Evolutionary conservation across 2,888 invertebrate species (phyloP).

Genomic region (Acronicta leporina): DNA sequence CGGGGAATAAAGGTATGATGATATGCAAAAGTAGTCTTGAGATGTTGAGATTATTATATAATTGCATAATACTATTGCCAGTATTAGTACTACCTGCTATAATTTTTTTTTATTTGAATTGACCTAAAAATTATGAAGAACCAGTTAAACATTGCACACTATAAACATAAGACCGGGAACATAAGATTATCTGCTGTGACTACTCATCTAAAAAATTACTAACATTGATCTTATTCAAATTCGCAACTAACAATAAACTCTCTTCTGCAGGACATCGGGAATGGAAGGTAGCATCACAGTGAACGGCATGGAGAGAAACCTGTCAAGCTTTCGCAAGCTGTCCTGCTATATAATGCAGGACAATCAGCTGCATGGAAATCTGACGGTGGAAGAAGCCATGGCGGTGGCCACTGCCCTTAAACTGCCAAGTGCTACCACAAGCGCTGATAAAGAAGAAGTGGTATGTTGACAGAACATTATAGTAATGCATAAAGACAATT

Average conservation of each 20-base stretch:
- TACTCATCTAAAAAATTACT: too few species aligned
- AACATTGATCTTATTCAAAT: too few species aligned
- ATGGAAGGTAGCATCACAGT: conserved; percentile 95
- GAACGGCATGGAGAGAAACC: conserved; percentile 94
- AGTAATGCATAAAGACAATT: too few species aligned
- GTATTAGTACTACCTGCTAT: too few species aligned
- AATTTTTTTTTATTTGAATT: too few species aligned
- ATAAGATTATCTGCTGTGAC: too few species aligned
- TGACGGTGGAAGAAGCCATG: conserved; percentile 98
- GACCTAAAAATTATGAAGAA: too few species aligned
- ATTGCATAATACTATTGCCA: too few species aligned
- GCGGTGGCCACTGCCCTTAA: conserved; percentile 97
- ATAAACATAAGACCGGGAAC: too few species aligned
- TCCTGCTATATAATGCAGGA: conserved; percentile 99
- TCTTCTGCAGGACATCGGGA: conserved; percentile 91
- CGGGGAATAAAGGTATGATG: neutral
- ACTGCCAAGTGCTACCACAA: conserved; percentile 92
- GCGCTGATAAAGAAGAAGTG: conserved; percentile 94
- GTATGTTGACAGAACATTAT: conserved; percentile 87
- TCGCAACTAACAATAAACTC: conserved; percentile 1
- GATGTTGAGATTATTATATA: neutral
- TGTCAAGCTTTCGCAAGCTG: conserved; percentile 96
- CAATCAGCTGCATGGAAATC: conserved; percentile 96
- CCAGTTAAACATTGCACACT: too few species aligned
- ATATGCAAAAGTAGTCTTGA: too few species aligned